Evolutionary conservation across 64 coral and sea anemone species (phyloP).

Genomic region (Pachyseris speciosa): DNA sequence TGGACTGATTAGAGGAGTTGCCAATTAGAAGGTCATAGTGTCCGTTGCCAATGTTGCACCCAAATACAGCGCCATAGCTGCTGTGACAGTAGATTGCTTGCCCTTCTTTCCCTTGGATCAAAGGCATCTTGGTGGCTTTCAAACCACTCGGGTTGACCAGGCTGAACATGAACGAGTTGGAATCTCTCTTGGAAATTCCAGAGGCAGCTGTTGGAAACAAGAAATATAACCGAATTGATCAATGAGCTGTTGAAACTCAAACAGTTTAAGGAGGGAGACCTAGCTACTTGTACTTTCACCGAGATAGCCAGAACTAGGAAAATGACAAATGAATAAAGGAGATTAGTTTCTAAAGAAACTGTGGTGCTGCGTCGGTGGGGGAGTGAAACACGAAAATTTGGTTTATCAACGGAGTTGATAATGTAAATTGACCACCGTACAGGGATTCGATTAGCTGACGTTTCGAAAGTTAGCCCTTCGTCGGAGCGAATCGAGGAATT

Average conservation of each 20-base stretch:
- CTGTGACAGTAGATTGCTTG: neutral
- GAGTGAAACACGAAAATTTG: too few relatives aligned
- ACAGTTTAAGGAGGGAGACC: neutral
- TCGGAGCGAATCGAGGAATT: too few relatives aligned
- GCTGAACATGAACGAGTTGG: neutral
- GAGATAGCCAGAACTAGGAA: too few relatives aligned
- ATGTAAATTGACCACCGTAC: too few relatives aligned
- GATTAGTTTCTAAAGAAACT: too few relatives aligned
- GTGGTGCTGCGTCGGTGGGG: too few relatives aligned
- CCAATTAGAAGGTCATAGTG: neutral
- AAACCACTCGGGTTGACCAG: neutral
- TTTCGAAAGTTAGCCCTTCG: too few relatives aligned
- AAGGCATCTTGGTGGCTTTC: neutral
- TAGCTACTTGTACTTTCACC: neutral
- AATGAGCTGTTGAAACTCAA: neutral
- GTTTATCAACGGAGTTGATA: too few relatives aligned
- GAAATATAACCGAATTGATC: neutral
- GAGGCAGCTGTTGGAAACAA: neutral
- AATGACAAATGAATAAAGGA: too few relatives aligned
- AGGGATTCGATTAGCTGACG: too few relatives aligned
- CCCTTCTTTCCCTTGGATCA: neutral
- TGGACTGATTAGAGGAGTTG: neutral
- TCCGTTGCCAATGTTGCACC: neutral
- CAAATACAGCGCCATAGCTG: neutral
- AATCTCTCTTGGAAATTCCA: neutral